Percentiles rank a stretch among this genome's conserved stretches.
Evolutionary conservation across 2,888 invertebrate species (phyloP).

Genomic region (Acleris cristana): DNA sequence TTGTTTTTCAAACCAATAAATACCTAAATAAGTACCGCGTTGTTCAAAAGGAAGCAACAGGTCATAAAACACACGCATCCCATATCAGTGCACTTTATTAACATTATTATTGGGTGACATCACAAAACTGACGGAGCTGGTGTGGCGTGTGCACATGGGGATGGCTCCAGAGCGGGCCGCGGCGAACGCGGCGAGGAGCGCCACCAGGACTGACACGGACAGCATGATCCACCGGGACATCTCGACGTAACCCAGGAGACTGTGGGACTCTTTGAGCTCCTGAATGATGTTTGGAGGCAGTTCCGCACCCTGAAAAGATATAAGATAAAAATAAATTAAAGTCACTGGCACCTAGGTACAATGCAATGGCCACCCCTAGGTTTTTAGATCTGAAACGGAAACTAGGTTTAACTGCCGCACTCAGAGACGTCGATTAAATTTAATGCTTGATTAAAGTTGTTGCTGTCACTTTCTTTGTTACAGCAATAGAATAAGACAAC

Average conservation of each 20-base stretch:
- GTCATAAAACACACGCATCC: not conserved
- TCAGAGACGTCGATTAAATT: too few species aligned
- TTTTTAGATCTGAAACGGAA: too few species aligned
- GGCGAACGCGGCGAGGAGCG: conserved; percentile 46
- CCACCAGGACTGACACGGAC: conserved; percentile 53
- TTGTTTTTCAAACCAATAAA: too few species aligned
- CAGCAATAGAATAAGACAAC: too few species aligned
- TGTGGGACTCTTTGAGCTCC: conserved; percentile 64
- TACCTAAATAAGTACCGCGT: too few species aligned
- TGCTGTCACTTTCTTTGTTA: too few species aligned
- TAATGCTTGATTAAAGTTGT: too few species aligned
- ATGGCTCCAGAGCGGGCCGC: conserved; percentile 54
- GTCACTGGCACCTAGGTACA: too few species aligned
- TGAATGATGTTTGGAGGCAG: conserved; percentile 60
- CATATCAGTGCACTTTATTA: conserved; percentile 59
- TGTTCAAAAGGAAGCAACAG: too few species aligned
- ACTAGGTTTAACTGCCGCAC: too few species aligned
- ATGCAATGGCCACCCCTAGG: too few species aligned
- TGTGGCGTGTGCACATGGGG: conserved; percentile 57
- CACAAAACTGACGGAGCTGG: conserved; percentile 72
- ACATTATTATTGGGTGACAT: conserved; percentile 53
- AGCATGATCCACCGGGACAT: conserved; percentile 71
- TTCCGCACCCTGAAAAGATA: conserved; percentile 65
- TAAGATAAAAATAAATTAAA: too few species aligned
- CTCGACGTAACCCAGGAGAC: conserved; percentile 64